Evolutionary conservation across 2,888 invertebrate genomes (phyloP), one percentile per base, ranked within the genome.

Genomic region (Bombylius major): DNA sequence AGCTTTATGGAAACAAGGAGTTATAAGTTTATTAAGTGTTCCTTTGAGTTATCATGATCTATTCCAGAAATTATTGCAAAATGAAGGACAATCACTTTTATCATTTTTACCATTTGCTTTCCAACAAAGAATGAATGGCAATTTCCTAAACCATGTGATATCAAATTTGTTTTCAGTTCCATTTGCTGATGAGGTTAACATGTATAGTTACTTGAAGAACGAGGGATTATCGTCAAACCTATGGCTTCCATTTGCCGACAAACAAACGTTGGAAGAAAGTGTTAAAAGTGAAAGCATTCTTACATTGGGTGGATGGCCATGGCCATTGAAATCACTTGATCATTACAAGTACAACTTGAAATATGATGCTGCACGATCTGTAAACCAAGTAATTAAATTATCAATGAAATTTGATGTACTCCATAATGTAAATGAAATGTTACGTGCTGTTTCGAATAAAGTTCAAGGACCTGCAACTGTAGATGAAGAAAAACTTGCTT

Each of bases 11-110:
- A 57, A 46, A 8, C 56, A 62, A 55, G 62, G 62, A 31, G 46
- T 60, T 1, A 56, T 59, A 5, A n/a, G 51, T 12, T 32, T 53
- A n/a, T 58, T 58, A 23, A 57, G 50, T 23, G 69, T 60, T 63
- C 76, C 23, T 63, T 62, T 50, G 62, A 56, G 56, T 42, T 52
- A 55, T 34, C 53, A 55, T 31, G 49, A 4, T 31, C 53, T 11
- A 62, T 61, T 51, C 47, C 61, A 51, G 57, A 55, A 55, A 49
- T 49, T 59, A 42, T n/a, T 58, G 3, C 51, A 56, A 5, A 46
- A 46, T 60, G 36, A 23, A 57, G 5, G 54, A 55, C 9, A 55
- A 60, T 13, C 33, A 5, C 49, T 59, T 6, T 46, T 49, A 1
- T 56, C 58, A 31, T 53, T 60, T 8, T 5, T 62, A 23, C 62